A percentile compares a stretch with the other conserved stretches of the same genome.
Conservation (phyloP, 2,113 vertebrate species). For the Tragelaphus scriptus region DNA sequence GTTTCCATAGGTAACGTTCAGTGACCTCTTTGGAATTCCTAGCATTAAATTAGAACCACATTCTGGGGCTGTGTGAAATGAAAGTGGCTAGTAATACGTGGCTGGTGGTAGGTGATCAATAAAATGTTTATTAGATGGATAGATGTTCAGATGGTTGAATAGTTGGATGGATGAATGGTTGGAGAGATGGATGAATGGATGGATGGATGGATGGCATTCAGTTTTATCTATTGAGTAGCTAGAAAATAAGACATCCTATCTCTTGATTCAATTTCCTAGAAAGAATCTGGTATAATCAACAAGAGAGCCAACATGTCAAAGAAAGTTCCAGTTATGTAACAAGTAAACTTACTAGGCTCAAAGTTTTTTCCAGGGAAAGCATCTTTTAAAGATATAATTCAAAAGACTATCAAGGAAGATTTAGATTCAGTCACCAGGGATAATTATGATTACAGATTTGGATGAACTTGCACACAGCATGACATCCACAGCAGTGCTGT, state of each 20-base stretch:
- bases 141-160: rapidly evolving
- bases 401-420: not conserved
- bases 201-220: not conserved
- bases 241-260: not conserved
- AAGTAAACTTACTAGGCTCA: not conserved
- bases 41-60: not conserved
- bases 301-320: conserved; percentile 32
- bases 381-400: not conserved
- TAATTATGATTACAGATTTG: not conserved
- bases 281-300: not conserved
- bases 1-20: not conserved
- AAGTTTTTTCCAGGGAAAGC: not conserved
- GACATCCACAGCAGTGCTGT: not conserved
- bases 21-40: not conserved
- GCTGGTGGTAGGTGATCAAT: not conserved
- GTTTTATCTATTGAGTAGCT: not conserved
- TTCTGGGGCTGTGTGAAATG: not conserved
- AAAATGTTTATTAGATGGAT: not conserved
- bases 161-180: not conserved
- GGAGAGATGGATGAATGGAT: too few species aligned
- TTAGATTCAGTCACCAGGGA: not conserved
- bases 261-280: not conserved
- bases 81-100: not conserved
- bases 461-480: too few species aligned
- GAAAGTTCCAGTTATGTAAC: conserved; percentile 16